phyloP scores from a whole-genome alignment of 2,113 vertebrate genomes.

The Alaudala cheleensis region DNA sequence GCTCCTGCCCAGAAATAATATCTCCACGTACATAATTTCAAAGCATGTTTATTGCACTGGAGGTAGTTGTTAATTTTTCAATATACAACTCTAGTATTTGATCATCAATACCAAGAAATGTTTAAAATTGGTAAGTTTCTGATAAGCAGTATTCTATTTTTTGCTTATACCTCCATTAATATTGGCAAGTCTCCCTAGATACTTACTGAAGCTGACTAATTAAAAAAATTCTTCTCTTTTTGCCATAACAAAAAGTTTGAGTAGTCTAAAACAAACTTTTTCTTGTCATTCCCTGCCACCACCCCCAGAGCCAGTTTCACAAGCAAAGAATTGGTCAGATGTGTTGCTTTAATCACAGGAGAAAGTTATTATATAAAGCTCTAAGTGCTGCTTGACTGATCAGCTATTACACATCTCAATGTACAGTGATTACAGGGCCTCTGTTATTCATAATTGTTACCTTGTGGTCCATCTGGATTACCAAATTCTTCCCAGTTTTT shows the following conservation, averaged over 20 bases:
- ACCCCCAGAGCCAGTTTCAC: background rate
- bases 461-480: constrained; percentile 96
- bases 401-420: background rate
- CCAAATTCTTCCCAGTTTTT: constrained; percentile 92
- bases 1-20: background rate
- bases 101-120: background rate
- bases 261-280: background rate
- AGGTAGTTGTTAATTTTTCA: background rate
- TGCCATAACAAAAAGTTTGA: background rate
- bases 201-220: background rate
- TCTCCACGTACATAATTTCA: fast-evolving
- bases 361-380: background rate
- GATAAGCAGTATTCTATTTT: background rate
- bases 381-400: background rate
- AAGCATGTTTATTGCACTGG: background rate
- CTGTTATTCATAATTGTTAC: constrained; percentile 56
- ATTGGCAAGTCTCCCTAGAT: background rate
- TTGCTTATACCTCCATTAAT: background rate
- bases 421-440: background rate
- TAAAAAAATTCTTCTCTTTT: background rate
- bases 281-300: background rate
- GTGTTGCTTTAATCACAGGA: background rate
- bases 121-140: background rate
- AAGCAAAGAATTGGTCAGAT: background rate
- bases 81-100: background rate